phyloP scores from a whole-genome alignment of 92 coral and sea anemone species.

The Bergia sp. region DNA sequence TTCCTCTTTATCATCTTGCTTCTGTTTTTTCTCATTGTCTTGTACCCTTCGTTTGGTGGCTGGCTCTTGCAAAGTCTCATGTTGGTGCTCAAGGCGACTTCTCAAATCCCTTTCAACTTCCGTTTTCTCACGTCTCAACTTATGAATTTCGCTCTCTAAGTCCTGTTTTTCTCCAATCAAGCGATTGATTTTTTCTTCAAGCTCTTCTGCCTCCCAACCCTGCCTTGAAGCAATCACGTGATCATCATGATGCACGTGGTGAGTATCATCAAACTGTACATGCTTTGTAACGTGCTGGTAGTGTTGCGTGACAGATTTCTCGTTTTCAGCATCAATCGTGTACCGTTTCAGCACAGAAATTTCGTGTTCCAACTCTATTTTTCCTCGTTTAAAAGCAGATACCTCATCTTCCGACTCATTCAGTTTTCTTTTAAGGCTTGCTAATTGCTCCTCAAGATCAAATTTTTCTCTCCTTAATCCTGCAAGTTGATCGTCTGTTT shows the following conservation, averaged over 20 bases:
- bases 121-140: slow-evolving; percentile 43
- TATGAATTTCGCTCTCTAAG: slow-evolving; percentile 54
- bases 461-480: slow-evolving; percentile 68
- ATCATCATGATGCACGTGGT: slow-evolving; percentile 30
- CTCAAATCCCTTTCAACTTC: slow-evolving; percentile 50
- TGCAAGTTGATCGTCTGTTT: slow-evolving; percentile 80
- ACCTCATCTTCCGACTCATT: slow-evolving; percentile 73
- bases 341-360: slow-evolving; percentile 64
- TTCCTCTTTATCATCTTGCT: slow-evolving; percentile 27
- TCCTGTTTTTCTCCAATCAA: slow-evolving; percentile 49
- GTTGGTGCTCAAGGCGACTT: slow-evolving; percentile 41
- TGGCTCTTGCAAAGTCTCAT: slow-evolving; percentile 29
- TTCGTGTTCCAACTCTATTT: slow-evolving; percentile 80
- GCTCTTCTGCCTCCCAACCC: slow-evolving; percentile 49
- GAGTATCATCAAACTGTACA: slow-evolving; percentile 42
- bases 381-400: slow-evolving; percentile 79
- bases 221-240: slow-evolving; percentile 26
- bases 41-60: background rate
- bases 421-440: slow-evolving; percentile 64
- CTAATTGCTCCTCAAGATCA: slow-evolving; percentile 69
- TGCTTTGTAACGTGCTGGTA: slow-evolving; percentile 46
- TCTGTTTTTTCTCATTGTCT: slow-evolving; percentile 12
- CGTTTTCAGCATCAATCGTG: slow-evolving; percentile 62
- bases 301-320: slow-evolving; percentile 52
- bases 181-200: slow-evolving; percentile 57